Evolutionary conservation across 2,888 invertebrate genomes (phyloP), one percentile per base, ranked within the genome.

Genomic region (Saturnia japonica): DNA sequence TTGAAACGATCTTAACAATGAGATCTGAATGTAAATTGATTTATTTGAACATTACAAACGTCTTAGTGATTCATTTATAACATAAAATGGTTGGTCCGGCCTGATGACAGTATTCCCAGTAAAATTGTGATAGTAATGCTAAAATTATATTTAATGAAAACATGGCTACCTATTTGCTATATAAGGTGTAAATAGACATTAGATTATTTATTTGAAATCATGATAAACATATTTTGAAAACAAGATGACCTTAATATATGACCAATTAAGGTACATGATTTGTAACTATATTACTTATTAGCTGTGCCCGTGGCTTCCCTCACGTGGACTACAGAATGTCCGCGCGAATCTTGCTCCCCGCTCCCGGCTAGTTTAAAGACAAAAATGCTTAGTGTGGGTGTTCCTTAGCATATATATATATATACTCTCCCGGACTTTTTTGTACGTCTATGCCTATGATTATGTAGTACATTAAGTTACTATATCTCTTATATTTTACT

Each of bases 1-100:
- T 19, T 6, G 34, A 3, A 64, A 64, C 64, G 40, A 64, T 40
- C 40, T n/a, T 28, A 54, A 51, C 57, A 34, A 68, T 54, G 34
- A 68, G 51, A 68, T 68, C 34, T 34, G 64, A 64, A 64, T 64
- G 34, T 22, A 64, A 64, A 64, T 64, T 64, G 40, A 28, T 60
- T 60, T 28, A 60, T 60, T 60, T 60, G 14, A 60, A 60, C 14
- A 60, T 28, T 60, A 28, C 57, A 60, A 28, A 16, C 28, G 25
- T 57, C 19, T 60, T 60, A 28, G 57, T 14, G 57, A 28, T 60
- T 22, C 19, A n/a, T 28, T 28, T 60, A 28, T 14, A 25, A 12
- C 6, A 28, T 28, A 28, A 60, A 1, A 11, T 22, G 9, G 9
- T 22, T 11, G 54, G 43, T 43, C 43, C 43, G 43, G 43, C 6